Conservation (phyloP, 2,113 vertebrate genomes). For the Monopterus albus region DNA sequence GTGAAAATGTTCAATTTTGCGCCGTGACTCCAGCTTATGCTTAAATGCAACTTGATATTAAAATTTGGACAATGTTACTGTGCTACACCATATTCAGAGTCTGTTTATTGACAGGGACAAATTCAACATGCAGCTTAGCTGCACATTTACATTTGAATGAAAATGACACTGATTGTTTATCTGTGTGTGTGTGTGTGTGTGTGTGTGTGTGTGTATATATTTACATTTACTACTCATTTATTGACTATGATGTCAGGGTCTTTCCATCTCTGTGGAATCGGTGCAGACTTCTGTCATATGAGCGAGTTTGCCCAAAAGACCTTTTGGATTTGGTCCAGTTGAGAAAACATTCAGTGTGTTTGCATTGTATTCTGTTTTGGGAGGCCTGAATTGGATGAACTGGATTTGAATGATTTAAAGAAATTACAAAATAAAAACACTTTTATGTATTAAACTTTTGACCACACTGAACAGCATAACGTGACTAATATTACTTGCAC, state of each 20-base stretch:
- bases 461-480: slow-evolving; percentile 35
- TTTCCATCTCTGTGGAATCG: slow-evolving; percentile 36
- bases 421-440: not conserved
- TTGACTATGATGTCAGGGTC: slow-evolving; percentile 46
- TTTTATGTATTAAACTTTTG: slow-evolving; percentile 43
- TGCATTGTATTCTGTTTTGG: slow-evolving; percentile 17
- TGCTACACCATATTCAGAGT: slow-evolving; percentile 28
- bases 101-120: slow-evolving; percentile 38
- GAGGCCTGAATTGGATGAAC: slow-evolving; percentile 10
- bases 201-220: slow-evolving; percentile 5
- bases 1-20: slow-evolving; percentile 41
- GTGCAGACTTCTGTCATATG: slow-evolving; percentile 27
- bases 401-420: slow-evolving; percentile 39
- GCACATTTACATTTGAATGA: slow-evolving; percentile 55
- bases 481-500: slow-evolving; percentile 36
- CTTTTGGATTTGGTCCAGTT: slow-evolving; percentile 30
- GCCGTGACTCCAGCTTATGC: slow-evolving; percentile 27
- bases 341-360: slow-evolving; percentile 42
- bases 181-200: not conserved
- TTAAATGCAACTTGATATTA: slow-evolving; percentile 31
- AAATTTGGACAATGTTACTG: slow-evolving; percentile 36
- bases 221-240: slow-evolving; percentile 43
- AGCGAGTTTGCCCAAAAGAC: slow-evolving; percentile 36
- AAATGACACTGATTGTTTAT: slow-evolving; percentile 56
- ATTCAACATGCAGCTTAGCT: slow-evolving; percentile 40